Percentiles rank a stretch among this genome's conserved stretches.
phyloP scores from a whole-genome alignment of 2,888 invertebrate species.

The Vesta saturnalis region DNA sequence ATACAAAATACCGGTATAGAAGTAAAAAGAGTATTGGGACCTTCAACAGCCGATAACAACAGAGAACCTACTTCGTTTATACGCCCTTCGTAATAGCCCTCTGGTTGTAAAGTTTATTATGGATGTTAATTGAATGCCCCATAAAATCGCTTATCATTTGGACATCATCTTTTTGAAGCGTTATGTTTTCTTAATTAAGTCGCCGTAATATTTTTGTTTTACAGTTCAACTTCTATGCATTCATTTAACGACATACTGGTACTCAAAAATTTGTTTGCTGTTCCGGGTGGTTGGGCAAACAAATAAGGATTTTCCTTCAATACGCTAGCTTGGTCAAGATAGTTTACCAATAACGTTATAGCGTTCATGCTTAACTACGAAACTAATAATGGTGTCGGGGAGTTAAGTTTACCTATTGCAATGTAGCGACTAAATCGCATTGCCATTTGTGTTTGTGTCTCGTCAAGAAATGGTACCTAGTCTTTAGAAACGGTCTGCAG shows the following conservation, averaged over 20 bases:
- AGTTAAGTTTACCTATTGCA: slow-evolving; percentile 1
- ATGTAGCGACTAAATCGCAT: background rate
- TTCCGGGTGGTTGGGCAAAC: slow-evolving; percentile 5
- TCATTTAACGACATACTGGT: too few relatives aligned
- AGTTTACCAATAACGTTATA: too few relatives aligned
- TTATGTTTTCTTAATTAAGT: background rate
- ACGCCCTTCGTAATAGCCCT: background rate
- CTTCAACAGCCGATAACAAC: slow-evolving; percentile 3
- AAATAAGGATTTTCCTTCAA: background rate
- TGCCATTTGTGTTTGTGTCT: background rate
- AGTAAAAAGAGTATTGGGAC: background rate
- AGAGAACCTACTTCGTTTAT: background rate
- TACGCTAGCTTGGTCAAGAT: background rate
- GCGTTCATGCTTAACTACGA: background rate
- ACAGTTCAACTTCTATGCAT: too few relatives aligned
- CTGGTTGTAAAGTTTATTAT: slow-evolving; percentile 8
- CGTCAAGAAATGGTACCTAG: background rate
- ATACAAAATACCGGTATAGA: background rate
- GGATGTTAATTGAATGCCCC: slow-evolving; percentile 6
- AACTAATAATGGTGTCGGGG: background rate
- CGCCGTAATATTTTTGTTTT: background rate
- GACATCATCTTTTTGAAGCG: background rate
- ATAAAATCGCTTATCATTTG: slow-evolving; percentile 8
- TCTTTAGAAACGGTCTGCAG: background rate
- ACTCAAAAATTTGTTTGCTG: slow-evolving; percentile 3